Evolutionary conservation across 1,140 invertebrate genomes (phyloP).

Genomic region (Heliconius congener): DNA sequence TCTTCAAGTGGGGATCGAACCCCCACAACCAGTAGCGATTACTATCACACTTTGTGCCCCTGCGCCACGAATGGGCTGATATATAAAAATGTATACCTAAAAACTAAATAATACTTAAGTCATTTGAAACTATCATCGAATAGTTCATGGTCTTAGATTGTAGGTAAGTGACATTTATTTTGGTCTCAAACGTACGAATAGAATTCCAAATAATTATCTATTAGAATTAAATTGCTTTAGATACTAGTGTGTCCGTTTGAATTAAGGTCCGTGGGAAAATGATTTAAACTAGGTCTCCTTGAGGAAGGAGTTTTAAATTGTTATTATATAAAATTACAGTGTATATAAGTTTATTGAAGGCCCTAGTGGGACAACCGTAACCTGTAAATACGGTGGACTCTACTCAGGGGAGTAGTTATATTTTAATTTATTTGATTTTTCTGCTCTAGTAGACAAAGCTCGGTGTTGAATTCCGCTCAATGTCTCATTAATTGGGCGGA

Average conservation of each 20-base stretch:
- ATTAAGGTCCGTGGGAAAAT: constrained; percentile 6
- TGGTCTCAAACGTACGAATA: constrained; percentile 4
- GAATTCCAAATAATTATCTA: neutral
- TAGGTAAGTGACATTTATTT: constrained; percentile 8
- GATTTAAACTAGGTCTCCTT: neutral
- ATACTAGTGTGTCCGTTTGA: constrained; percentile 4
- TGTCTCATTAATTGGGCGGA: no score
- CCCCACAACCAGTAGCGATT: neutral
- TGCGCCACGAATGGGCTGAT: no score
- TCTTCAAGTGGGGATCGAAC: neutral
- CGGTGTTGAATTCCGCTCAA: no score
- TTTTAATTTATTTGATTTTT: no score
- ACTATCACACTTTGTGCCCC: no score
- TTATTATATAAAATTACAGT: neutral
- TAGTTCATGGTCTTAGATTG: constrained; percentile 10
- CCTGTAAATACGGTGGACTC: no score
- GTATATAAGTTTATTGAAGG: neutral
- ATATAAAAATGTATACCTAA: no score
- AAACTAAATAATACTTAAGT: neutral
- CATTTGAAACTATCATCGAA: neutral
- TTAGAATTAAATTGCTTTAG: constrained; percentile 8
- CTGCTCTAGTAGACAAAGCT: no score
- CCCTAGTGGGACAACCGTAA: neutral
- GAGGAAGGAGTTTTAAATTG: neutral
- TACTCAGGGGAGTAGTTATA: no score